Evolutionary conservation across 2,888 invertebrate species (phyloP), one percentile per base, ranked within the genome.

Genomic region (Druceiella hillmani): DNA sequence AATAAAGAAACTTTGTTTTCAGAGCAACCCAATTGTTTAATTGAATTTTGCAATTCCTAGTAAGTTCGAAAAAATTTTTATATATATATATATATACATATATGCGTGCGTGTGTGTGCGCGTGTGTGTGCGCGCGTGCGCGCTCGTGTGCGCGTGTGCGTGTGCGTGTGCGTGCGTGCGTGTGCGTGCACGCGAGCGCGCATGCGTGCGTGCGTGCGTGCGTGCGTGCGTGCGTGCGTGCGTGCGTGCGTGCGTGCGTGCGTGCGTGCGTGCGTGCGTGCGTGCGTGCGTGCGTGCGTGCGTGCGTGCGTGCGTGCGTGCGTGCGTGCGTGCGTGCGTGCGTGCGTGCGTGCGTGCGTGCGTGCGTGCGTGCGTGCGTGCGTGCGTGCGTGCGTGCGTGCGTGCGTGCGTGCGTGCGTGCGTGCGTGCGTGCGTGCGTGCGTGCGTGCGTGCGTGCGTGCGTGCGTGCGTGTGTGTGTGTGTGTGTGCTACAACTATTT

Each of bases 201-300:
- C 27, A 12, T 26, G 27, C 27, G 27, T 26, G 27, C 27, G 27
- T 26, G 27, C 27, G 27, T 26, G 27, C 27, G 27, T 26, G 27
- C 27, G 27, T 26, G 27, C 27, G 27, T 26, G 27, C 27, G 27
- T 26, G 27, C 27, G 27, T 26, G 27, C 27, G 27, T 26, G 27
- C 27, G 27, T 26, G 27, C 27, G 27, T 26, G 27, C 27, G 27
- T 26, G 27, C 27, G 27, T 26, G 27, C 27, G 27, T 26, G 27
- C 27, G 27, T 26, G 27, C 27, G 27, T 26, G 27, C 27, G 27
- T 26, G 27, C 27, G 27, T 26, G 27, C 27, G 27, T 26, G 27
- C 27, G 27, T 26, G 27, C 27, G 27, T 26, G 27, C 27, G 27
- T 26, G 27, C 27, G 27, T 26, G 27, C 27, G 27, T 26, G 27